These are phyloP conservation scores for Phytoseiulus persimilis DNA, from an alignment of 2,888 invertebrate species.

Conservation along the genomic window DNA sequence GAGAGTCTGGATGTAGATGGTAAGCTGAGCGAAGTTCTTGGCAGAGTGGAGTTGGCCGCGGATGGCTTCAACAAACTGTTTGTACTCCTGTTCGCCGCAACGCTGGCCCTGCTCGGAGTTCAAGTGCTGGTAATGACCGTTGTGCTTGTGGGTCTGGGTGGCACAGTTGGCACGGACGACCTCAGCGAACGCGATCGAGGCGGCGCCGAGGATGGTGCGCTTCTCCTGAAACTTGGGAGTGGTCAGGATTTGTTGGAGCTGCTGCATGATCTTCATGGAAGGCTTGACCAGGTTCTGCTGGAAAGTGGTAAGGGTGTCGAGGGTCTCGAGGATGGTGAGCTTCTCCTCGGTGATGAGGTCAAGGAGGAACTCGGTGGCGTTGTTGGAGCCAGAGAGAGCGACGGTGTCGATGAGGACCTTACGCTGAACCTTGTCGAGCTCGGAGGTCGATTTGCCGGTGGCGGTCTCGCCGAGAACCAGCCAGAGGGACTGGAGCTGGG, in stretches of 20 bases:
- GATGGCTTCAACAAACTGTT: slow-evolving; percentile 40
- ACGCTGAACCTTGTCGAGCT: slow-evolving; percentile 33
- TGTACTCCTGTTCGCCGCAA: slow-evolving; percentile 36
- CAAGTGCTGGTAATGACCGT: background rate
- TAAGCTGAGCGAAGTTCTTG: slow-evolving; percentile 41
- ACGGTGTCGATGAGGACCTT: slow-evolving; percentile 33
- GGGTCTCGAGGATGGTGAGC: slow-evolving; percentile 18
- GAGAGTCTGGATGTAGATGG: slow-evolving; percentile 44
- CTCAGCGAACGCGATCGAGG: slow-evolving; percentile 10
- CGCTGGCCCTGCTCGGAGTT: background rate
- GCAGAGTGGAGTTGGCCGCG: slow-evolving; percentile 21
- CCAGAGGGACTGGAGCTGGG: slow-evolving; percentile 13
- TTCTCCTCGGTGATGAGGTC: slow-evolving; percentile 10
- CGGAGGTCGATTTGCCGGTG: background rate
- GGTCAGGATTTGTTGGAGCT: background rate
- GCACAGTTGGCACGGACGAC: slow-evolving; percentile 8
- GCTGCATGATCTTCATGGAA: slow-evolving; percentile 22
- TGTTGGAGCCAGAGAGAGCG: slow-evolving; percentile 24
- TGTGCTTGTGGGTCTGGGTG: background rate
- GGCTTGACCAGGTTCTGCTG: slow-evolving; percentile 21
- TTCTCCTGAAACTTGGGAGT: background rate
- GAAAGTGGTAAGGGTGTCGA: background rate
- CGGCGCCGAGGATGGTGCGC: slow-evolving; percentile 16
- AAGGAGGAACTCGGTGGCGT: slow-evolving; percentile 27
- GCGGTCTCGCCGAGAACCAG: background rate